Evolutionary conservation across 2,888 invertebrate species (phyloP), one percentile per base, ranked within the genome.

Genomic region (Epicampocera succincta): DNA sequence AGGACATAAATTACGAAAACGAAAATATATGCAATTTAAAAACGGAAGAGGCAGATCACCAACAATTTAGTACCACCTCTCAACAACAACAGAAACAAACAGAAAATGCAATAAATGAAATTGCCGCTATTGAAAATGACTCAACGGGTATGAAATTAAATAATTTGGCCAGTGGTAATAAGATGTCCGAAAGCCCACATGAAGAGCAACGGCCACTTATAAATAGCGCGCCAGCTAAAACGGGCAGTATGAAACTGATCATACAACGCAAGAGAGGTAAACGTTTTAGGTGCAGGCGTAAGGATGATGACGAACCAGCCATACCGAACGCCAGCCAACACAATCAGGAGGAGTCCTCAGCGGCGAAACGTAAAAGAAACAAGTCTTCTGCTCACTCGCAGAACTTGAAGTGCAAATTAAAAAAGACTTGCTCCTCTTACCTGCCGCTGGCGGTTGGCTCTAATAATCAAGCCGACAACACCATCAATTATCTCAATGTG

Each of bases 191-290:
- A 1, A 54, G 1, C 12, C 40, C 12, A 63, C 17, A 52, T 33
- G 33, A 21, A 15, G 52, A 5, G 11, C n/a, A 1, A 13, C 50
- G 9, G 2, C 21, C n/a, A 19, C 33, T 42, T 3, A 13, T 13
- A 58, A 54, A 73, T 56, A 60, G 75, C 58, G 48, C 71, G 38
- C 52, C 50, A 33, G 63, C n/a, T 15, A 72, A 61, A 25, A 11
- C 19, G 25, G 77, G 78, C 29, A 29, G 77, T 8, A 82, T 82
- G 81, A 82, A 82, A 60, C 71, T 82, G 60, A 82, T 82, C 46
- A 58, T 82, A 74, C 74, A 82, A 74, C 81, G 81, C 25, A 74
- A 78, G 42, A 69, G 81, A 17, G 77, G 77, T n/a, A 46, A 63
- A 63, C 73, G 73, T 52, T 82, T 82, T 33, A 69, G 50, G 50